Conservation (phyloP, 2,113 vertebrate genomes). For the Echinops telfairi region DNA sequence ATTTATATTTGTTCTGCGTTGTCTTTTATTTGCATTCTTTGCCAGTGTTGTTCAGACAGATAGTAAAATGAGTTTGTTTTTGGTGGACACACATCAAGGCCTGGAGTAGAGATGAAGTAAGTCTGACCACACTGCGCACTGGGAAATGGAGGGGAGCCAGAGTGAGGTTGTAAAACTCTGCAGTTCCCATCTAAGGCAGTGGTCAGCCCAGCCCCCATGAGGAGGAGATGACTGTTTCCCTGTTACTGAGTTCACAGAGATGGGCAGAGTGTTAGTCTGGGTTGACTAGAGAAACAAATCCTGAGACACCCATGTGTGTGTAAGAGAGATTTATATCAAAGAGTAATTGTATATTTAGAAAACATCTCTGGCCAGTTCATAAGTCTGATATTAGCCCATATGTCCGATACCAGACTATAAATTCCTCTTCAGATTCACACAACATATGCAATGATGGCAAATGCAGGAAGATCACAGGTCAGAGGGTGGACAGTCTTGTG, state of each 20-base stretch:
- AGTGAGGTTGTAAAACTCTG: constrained; percentile 70
- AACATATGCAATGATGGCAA: too few species aligned
- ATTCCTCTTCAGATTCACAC: too few species aligned
- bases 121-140: constrained; percentile 58
- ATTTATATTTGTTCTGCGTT: constrained; percentile 40
- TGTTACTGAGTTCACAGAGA: constrained; percentile 56
- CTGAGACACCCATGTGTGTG: too few species aligned
- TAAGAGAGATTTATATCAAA: too few species aligned
- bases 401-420: too few species aligned
- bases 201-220: constrained; percentile 44
- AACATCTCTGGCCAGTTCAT: too few species aligned
- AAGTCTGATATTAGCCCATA: too few species aligned
- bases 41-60: constrained; percentile 68
- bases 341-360: too few species aligned
- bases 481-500: too few species aligned
- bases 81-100: constrained; percentile 76
- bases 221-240: constrained; percentile 57
- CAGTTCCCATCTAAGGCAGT: constrained; percentile 41
- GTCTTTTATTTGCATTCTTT: constrained; percentile 70
- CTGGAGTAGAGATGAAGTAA: constrained; percentile 14
- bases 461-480: too few species aligned
- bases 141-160: constrained; percentile 66
- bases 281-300: too few species aligned
- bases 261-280: constrained; percentile 15
- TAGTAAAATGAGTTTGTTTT: constrained; percentile 74